Conservation (phyloP, 1,140 invertebrate species). For the Scaptomyza montana region DNA sequence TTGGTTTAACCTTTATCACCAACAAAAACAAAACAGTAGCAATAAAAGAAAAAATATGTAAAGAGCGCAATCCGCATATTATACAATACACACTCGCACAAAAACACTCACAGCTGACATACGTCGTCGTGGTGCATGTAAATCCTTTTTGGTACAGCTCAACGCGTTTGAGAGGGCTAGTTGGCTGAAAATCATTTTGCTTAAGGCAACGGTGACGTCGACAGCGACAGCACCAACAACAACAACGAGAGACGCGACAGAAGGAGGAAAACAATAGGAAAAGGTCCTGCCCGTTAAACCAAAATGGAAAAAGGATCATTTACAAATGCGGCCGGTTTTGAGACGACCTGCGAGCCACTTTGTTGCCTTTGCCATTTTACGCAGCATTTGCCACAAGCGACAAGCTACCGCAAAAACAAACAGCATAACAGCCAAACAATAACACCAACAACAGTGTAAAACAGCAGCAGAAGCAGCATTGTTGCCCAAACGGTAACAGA, state of each 20-base stretch:
- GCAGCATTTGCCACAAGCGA: slow-evolving; percentile 47
- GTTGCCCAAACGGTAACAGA: slow-evolving; percentile 62
- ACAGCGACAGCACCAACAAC: slow-evolving; percentile 29
- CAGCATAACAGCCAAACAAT: slow-evolving; percentile 35
- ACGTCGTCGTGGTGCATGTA: slow-evolving; percentile 34
- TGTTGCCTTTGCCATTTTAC: slow-evolving; percentile 30
- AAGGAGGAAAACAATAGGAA: slow-evolving; percentile 16
- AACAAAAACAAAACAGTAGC: slow-evolving; percentile 35
- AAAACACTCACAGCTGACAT: neutral
- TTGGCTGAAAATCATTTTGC: slow-evolving; percentile 65
- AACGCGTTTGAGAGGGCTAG: slow-evolving; percentile 59
- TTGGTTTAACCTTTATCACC: slow-evolving; percentile 46
- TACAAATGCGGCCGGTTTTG: slow-evolving; percentile 71
- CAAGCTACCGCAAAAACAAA: slow-evolving; percentile 24
- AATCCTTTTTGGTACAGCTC: slow-evolving; percentile 75
- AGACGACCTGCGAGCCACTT: slow-evolving; percentile 30
- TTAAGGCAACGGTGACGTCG: slow-evolving; percentile 57
- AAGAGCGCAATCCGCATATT: slow-evolving; percentile 44
- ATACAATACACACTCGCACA: slow-evolving; percentile 29
- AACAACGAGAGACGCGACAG: neutral
- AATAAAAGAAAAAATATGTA: slow-evolving; percentile 32
- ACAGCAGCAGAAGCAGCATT: neutral
- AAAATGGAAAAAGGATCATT: slow-evolving; percentile 74
- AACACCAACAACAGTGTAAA: neutral
- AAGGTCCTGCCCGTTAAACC: slow-evolving; percentile 62